Evolutionary conservation across 2,888 invertebrate species (phyloP), one percentile per base, ranked within the genome.

Genomic region (Conomelus anceps): DNA sequence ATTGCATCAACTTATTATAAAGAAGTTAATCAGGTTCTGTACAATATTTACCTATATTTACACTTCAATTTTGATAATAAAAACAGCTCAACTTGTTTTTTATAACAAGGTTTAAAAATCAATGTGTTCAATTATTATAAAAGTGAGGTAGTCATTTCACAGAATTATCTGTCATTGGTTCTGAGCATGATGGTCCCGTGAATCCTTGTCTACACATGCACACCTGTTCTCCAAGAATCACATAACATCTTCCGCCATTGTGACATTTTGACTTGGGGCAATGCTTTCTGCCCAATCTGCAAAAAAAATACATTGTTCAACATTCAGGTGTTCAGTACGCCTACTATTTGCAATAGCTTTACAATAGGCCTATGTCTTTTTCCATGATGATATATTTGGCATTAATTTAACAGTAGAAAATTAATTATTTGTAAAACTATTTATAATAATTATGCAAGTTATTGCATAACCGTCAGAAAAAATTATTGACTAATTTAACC

Each of bases 211-310:
- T 34, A 26, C 89, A 90, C 23, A 88, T 87, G 85, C 89, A 90
- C 22, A 89, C 24, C 13, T 88, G 89, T n/a, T 88, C 86, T 22
- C 87, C 89, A n/a, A 90, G 89, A 23, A 90, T 86, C 23, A 90
- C 29, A 22, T 88, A 41, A 23, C 89, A 90, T 9, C 41, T 87
- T n/a, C 89, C 89, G 22, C 89, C 89, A 23, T 90, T 88, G 4
- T 86, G 84, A 22, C 89, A 90, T 84, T 89, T 89, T 22, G 84
- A 87, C 84, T 87, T 88, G 0, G 89, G 89, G 23, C 89, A 90
- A 11, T 88, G 84, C 9, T 23, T 22, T 17, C 87, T 86, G 23
- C 84, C 89, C 22, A 90, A 90, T 11, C 89, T 90, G 85, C 3
- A 85, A 84, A 20, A 22, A 24, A 89, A 4, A 29, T 22, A 3